These are phyloP conservation scores for Entomobrya multifasciata DNA, from an alignment of 2,888 invertebrate genomes.

Conservation along the genomic window DNA sequence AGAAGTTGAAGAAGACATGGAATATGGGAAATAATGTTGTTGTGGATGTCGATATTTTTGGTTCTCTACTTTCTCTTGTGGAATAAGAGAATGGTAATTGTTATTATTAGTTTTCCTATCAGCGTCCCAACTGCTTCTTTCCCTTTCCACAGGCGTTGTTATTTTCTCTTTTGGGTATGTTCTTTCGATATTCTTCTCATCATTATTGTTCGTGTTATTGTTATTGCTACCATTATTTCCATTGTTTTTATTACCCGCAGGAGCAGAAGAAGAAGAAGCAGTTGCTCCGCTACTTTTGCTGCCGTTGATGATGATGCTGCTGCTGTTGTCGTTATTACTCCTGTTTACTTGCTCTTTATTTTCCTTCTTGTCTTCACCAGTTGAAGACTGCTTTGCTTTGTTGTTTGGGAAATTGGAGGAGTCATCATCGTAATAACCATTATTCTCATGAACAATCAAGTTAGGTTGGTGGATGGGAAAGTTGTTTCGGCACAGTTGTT, in stretches of 20 bases:
- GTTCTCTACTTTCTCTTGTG: slow-evolving; percentile 26
- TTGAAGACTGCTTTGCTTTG: neutral
- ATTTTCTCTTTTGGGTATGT: neutral
- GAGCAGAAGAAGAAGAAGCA: too few relatives aligned
- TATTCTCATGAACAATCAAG: neutral
- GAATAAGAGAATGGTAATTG: slow-evolving; percentile 55
- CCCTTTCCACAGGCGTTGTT: slow-evolving; percentile 45
- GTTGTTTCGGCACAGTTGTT: slow-evolving; percentile 57
- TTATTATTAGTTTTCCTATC: slow-evolving; percentile 68
- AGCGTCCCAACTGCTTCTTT: slow-evolving; percentile 10
- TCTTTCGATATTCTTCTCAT: slow-evolving; percentile 2
- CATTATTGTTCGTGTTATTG: slow-evolving; percentile 42
- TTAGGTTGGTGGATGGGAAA: slow-evolving; percentile 35
- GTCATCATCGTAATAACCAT: neutral
- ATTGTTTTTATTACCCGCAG: slow-evolving; percentile 30
- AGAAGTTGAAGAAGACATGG: neutral
- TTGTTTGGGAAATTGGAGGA: neutral
- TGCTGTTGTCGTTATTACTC: neutral
- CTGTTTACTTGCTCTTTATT: neutral
- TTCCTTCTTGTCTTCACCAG: neutral
- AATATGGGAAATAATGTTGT: neutral
- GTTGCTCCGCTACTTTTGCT: neutral
- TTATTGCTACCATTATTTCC: slow-evolving; percentile 24
- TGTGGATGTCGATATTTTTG: neutral
- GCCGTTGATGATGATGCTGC: slow-evolving; percentile 18